Conservation (phyloP, 2,113 vertebrate species). For the Hiodon alosoides region DNA sequence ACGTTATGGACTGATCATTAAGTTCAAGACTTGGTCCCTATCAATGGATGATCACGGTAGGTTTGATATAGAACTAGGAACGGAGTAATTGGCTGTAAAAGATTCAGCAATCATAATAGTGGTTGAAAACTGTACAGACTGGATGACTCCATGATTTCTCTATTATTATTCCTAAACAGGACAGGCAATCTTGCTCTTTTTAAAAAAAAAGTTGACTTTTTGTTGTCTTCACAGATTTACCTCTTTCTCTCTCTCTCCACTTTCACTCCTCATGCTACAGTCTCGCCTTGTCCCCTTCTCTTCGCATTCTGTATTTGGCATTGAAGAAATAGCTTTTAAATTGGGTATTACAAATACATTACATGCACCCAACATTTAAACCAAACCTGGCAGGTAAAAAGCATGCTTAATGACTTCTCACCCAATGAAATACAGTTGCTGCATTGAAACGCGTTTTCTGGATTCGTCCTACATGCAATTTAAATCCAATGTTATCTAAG, state of each 20-base stretch:
- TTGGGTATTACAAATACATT: background rate
- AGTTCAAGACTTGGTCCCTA: constrained; percentile 34
- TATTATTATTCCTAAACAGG: background rate
- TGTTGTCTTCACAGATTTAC: constrained; percentile 30
- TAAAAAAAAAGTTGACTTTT: constrained; percentile 25
- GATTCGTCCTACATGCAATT: too few relatives aligned
- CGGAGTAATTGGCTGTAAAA: background rate
- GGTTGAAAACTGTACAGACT: background rate
- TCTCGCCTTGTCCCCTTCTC: constrained; percentile 28
- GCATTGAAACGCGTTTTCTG: background rate
- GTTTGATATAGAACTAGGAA: constrained; percentile 18
- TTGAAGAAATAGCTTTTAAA: background rate
- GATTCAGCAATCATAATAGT: background rate
- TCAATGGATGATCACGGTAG: constrained; percentile 48
- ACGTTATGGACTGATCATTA: constrained; percentile 69
- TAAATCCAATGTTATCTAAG: too few relatives aligned
- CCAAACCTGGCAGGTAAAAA: constrained; percentile 55
- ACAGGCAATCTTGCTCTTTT: constrained; percentile 23
- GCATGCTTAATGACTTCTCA: constrained; percentile 28
- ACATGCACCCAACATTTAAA: constrained; percentile 5
- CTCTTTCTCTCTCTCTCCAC: constrained; percentile 30
- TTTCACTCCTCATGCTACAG: constrained; percentile 25
- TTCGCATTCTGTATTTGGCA: constrained; percentile 3
- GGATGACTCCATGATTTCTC: background rate
- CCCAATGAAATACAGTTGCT: background rate